A percentile compares a stretch with the other conserved stretches of the same genome.
These are phyloP conservation scores for Orycteropus afer DNA, from an alignment of 2,113 vertebrate species.

Conservation along the genomic window DNA sequence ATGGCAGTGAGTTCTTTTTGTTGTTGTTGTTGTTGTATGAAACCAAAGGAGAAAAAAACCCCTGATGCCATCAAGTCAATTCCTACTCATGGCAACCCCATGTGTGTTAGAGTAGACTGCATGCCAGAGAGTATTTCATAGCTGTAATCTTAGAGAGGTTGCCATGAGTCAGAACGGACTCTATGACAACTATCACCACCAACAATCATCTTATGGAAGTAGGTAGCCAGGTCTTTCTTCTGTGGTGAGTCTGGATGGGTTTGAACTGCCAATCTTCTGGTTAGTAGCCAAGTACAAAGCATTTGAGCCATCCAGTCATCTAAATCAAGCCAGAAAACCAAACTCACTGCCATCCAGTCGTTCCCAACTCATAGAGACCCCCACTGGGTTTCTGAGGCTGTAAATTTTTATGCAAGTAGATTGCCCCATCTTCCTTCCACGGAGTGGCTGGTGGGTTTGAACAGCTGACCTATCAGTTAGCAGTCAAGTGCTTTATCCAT, in stretches of 20 bases:
- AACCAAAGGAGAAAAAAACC: background rate
- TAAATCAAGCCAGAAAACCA: too few species aligned
- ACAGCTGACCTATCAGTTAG: too few species aligned
- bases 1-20: too few species aligned
- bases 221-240: background rate
- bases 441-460: too few species aligned
- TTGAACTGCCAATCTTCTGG: too few species aligned
- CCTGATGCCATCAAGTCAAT: background rate
- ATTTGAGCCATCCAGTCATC: background rate
- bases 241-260: background rate
- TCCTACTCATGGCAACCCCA: background rate
- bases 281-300: background rate
- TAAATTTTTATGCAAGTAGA: too few species aligned
- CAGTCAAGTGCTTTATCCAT: too few species aligned
- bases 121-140: background rate
- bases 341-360: too few species aligned
- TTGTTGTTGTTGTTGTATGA: too few species aligned
- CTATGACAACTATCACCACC: background rate
- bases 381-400: too few species aligned
- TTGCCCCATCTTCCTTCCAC: too few species aligned
- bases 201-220: background rate
- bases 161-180: background rate
- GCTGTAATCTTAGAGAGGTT: background rate
- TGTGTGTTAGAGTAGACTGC: background rate
- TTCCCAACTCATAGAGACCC: too few species aligned